These are phyloP conservation scores for Platycheirus rosarum DNA, from an alignment of 2,888 invertebrate species.

Conservation along the genomic window DNA sequence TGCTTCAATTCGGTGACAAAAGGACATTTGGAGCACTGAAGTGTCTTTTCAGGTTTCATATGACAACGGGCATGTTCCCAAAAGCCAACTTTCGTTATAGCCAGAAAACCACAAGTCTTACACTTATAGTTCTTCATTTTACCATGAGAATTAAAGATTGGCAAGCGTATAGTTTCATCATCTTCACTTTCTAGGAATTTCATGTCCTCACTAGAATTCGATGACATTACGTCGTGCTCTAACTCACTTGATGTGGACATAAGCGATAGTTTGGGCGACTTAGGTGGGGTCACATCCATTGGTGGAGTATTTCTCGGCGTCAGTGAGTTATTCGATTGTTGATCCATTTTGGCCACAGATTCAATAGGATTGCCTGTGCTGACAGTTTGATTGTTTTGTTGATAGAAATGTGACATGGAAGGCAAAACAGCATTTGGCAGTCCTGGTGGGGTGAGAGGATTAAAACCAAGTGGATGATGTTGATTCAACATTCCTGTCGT, in stretches of 20 bases:
- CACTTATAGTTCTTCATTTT: conserved; percentile 95
- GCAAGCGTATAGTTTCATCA: conserved; percentile 83
- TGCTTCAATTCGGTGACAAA: conserved; percentile 99
- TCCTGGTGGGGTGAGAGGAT: conserved; percentile 86
- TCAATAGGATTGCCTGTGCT: conserved; percentile 30
- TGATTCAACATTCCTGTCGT: conserved; percentile 76
- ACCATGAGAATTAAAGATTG: conserved; percentile 85
- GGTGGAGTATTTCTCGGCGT: conserved; percentile 81
- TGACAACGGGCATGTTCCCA: conserved; percentile 96
- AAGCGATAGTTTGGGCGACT: conserved; percentile 78
- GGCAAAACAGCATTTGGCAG: conserved; percentile 81
- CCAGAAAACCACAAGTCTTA: conserved; percentile 94
- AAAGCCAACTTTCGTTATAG: conserved; percentile 94
- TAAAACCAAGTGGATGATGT: conserved; percentile 84
- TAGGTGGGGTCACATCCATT: conserved; percentile 82
- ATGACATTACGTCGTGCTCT: conserved; percentile 80
- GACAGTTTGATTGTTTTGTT: conserved; percentile 55
- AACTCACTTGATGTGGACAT: conserved; percentile 76
- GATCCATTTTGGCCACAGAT: conserved; percentile 75
- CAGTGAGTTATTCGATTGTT: conserved; percentile 73
- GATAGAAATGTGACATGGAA: conserved; percentile 78
- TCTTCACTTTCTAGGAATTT: conserved; percentile 81
- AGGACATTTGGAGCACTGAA: conserved; percentile 95
- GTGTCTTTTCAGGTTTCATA: conserved; percentile 95
- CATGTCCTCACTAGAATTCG: conserved; percentile 81